phyloP scores from a whole-genome alignment of 2,888 invertebrate species.

The Perizoma affinitatum region DNA sequence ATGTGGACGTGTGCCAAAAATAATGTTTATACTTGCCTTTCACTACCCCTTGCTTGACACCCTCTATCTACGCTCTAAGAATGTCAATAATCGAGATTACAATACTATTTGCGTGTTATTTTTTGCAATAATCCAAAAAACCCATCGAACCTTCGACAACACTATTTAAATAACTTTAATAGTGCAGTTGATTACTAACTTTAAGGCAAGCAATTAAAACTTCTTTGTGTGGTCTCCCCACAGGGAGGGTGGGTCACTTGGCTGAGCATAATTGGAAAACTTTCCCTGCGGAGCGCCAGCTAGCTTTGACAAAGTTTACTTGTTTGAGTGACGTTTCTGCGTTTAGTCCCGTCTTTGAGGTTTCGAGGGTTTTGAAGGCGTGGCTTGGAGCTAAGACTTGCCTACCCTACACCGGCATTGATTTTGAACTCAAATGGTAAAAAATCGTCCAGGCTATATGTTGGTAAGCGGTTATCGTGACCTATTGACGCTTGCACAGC shows the following conservation, averaged over 20 bases:
- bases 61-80: too few relatives aligned
- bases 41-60: too few relatives aligned
- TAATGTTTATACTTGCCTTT: too few relatives aligned
- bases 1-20: too few relatives aligned
- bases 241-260: slow-evolving; percentile 62
- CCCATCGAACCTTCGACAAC: slow-evolving; percentile 37
- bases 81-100: too few relatives aligned
- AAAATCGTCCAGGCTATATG: too few relatives aligned
- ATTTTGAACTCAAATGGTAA: too few relatives aligned
- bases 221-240: slow-evolving; percentile 74
- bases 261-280: slow-evolving; percentile 69
- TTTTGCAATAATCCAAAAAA: slow-evolving; percentile 27
- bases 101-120: too few relatives aligned
- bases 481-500: too few relatives aligned
- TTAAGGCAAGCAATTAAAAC: slow-evolving; percentile 81
- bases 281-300: slow-evolving; percentile 40
- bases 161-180: slow-evolving; percentile 60
- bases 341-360: slow-evolving; percentile 35
- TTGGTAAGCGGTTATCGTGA: too few relatives aligned
- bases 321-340: slow-evolving; percentile 34
- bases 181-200: slow-evolving; percentile 72
- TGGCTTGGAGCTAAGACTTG: too few relatives aligned
- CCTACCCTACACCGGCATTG: too few relatives aligned
- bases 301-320: slow-evolving; percentile 39
- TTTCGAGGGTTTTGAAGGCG: slow-evolving; percentile 21